Percentiles rank a stretch among this genome's conserved stretches.
phyloP scores from a whole-genome alignment of 2,888 invertebrate species.

The Sycophila texana region DNA sequence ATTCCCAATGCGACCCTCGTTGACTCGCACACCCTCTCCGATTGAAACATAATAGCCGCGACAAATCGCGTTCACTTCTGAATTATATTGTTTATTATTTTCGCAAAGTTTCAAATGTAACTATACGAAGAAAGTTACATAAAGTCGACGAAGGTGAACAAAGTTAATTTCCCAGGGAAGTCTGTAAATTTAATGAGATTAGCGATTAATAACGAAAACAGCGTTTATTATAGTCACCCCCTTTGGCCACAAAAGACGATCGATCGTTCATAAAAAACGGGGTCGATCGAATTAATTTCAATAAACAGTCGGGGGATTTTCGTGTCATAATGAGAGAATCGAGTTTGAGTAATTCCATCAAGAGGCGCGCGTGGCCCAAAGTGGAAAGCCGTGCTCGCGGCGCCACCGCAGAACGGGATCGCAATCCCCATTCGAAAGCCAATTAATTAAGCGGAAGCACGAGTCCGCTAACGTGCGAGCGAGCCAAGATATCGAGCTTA shows the following conservation, averaged over 20 bases:
- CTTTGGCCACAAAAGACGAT: too few relatives aligned
- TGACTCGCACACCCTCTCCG: too few relatives aligned
- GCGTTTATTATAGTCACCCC: too few relatives aligned
- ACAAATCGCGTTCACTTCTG: neutral
- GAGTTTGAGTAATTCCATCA: conserved; percentile 19
- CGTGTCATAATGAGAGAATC: conserved; percentile 4
- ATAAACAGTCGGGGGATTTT: neutral
- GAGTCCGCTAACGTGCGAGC: neutral
- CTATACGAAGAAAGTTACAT: too few relatives aligned
- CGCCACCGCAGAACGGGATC: neutral
- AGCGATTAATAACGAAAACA: too few relatives aligned
- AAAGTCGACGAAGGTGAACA: too few relatives aligned
- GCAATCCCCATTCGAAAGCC: conserved; percentile 10
- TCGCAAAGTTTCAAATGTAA: too few relatives aligned
- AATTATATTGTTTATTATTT: neutral
- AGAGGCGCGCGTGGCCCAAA: neutral
- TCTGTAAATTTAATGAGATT: too few relatives aligned
- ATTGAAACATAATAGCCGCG: too few relatives aligned
- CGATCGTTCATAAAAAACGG: neutral
- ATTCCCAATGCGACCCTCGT: too few relatives aligned
- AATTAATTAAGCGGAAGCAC: conserved; percentile 15
- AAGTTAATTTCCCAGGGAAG: too few relatives aligned
- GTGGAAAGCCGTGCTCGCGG: conserved; percentile 8
- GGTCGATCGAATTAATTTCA: conserved; percentile 19
- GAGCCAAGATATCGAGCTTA: neutral